A percentile compares a stretch with the other conserved stretches of the same genome.
phyloP scores from a whole-genome alignment of 2,113 vertebrate genomes.

The Hydropotes inermis region DNA sequence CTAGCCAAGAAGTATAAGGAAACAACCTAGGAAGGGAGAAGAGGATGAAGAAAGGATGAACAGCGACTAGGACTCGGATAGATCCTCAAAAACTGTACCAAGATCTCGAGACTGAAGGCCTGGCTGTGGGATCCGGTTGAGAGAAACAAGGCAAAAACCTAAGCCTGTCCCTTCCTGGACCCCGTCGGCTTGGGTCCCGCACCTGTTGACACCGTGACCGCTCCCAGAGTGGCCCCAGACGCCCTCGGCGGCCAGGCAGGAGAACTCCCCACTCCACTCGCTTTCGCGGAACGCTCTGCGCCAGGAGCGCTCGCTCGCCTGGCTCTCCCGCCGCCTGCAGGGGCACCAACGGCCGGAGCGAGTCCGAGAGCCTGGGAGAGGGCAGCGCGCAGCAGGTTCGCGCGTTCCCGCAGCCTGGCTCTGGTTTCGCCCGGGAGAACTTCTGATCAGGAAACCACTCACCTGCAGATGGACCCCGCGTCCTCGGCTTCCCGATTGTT shows the following conservation, averaged over 20 bases:
- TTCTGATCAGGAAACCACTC: not conserved
- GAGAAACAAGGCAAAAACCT: not conserved
- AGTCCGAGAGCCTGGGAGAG: rapidly evolving
- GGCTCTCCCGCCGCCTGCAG: not conserved
- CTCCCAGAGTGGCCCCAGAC: not conserved
- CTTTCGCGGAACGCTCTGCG: not conserved
- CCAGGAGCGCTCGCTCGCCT: not conserved
- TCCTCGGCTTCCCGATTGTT: not conserved
- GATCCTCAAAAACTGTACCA: not conserved
- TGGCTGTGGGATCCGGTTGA: not conserved
- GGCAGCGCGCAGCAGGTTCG: not conserved
- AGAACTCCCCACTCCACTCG: not conserved
- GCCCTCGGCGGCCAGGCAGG: not conserved
- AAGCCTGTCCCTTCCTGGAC: not conserved
- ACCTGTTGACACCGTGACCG: conserved; percentile 51
- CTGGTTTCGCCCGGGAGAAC: not conserved
- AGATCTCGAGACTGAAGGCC: not conserved
- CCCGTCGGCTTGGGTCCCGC: not conserved
- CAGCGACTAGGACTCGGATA: not conserved
- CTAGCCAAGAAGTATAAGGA: not conserved
- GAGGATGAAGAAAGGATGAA: not conserved
- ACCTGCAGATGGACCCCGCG: not conserved
- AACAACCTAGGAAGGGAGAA: not conserved
- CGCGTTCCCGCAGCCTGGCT: not conserved
- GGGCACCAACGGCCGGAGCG: not conserved